Base-by-base conservation (phyloP, 2,113 vertebrate species). In the Cygnus buccinator region DNA sequence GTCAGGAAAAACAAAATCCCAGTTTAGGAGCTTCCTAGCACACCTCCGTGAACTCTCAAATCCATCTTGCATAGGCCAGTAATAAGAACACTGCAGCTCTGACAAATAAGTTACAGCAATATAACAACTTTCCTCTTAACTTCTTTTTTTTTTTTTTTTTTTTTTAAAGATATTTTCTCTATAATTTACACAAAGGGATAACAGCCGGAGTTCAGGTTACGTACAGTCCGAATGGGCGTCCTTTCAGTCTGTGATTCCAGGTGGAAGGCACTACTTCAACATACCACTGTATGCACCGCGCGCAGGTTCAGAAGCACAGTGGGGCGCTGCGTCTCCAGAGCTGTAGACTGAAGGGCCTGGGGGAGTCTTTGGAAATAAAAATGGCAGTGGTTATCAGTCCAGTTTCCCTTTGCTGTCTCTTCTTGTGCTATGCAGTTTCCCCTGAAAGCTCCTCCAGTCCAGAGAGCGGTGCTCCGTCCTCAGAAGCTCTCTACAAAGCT, bases 401-500 rank as follows among this genome's bases (percentile, higher is more conserved):
- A 81, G 70, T 92, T 94, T 93, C 93, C 93, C 80, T 95, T 94
- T 94, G 90, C 90, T 92, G 92, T 96, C 84, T 93, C 72, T 90
- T 73, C 77, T 97, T 96, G 97, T 97, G 96, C 96, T 92, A 82
- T 92, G 91, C 84, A 59, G 73, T 94, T 96, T 93, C 97, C 89
- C 94, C 70, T 78, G 93, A 94, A 95, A 88, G 48, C 68, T 87
- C 92, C 81, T 89, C 20, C 66, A 81, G 88, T n/a, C 59, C 66
- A 70, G 73, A 68, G 83, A 84, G 92, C 0, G 2, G 72, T 0
- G 5, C 55, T 43, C 62, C 2, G 1, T 54, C 93, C 95, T 99
- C 98, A 99, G 98, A 99, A 99, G 96, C 98, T 99, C 97, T 99
- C 99, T 3, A 99, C 99, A 35, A 99, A 99, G 98, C 99, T 99